Evolutionary conservation across 2,797 vertebrate species (phyloP), one percentile per base, ranked within the genome.

Genomic region (Spinus pinus): DNA sequence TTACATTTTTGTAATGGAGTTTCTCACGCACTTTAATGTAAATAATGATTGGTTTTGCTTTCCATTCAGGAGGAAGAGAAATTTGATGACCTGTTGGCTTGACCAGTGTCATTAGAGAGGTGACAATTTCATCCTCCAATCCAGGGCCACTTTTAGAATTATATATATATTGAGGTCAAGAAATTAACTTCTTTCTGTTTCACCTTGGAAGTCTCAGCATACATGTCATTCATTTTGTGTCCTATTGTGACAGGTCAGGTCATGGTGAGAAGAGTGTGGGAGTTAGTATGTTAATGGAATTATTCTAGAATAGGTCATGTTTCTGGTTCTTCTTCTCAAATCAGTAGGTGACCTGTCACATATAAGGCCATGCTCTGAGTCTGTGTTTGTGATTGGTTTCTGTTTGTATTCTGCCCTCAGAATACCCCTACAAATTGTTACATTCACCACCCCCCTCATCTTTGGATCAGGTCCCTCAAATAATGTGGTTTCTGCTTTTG

Each of bases 381-480:
- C 39, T 0, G 2, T 20, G 25, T 28, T 39, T 2, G 2, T 61
- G 58, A 41, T 41, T 41, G 27, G 27, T 22, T 39, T 39, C 37
- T 39, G 37, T 39, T 39, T 39, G 37, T 39, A 39, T 39, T 39
- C 9, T 41, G 37, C 37, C 27, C 19, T 41, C 27, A 30, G 19
- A 41, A 41, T 41, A 30, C 20, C 27, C 14, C 27, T 61, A 11
- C 5, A 41, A 22, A 41, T 30, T 41, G 58, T 22, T 30, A 30
- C 2, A 1, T 30, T 21, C 3, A 2, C 37, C 9, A 10, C 0
- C 0, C 19, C 19, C 37, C 27, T 22, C 9, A 2, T 41, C 37
- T 30, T 41, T 61, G 37, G 27, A 30, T 41, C 27, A 2, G 30
- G 19, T 2, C 27, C 27, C 20, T 61, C 58, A 61, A 14, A 22